Base-by-base conservation (phyloP, 1,140 invertebrate species). In the Eupristina koningsbergeri region DNA sequence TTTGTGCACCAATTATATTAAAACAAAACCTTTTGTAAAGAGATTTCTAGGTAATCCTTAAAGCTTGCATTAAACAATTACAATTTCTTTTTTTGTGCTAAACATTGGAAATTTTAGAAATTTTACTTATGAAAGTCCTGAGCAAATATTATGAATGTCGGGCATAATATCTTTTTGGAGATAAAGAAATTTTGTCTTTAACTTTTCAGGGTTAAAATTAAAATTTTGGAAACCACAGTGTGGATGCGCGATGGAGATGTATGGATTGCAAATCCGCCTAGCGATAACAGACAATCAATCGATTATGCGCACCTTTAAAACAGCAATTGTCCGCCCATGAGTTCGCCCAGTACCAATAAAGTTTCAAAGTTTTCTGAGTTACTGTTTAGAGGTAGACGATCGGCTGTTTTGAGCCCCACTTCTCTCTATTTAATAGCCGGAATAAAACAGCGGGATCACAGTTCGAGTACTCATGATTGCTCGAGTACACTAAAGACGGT, bases 301-400 rank as follows among this genome's bases (percentile, higher is more conserved):
- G 76, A 78, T 78, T 64, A 78, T 78, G 76, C n/a, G 11, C 34
- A 26, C 15, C 53, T 19, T 63, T 78, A 78, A 78, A 78, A 17
- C 53, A 17, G 58, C 76, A 78, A 78, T 78, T 78, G 76, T 64
- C 26, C 19, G 36, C 58, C 5, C 22, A 19, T 1, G n/a, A 26
- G 50, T 45, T 19, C 17, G 34, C 13, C 19, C 7, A 26, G 53
- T 22, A 0, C 50, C 73, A 47, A 75, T 75, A 75, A 75, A 75
- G 8, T 11, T 3, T n/a, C 41, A 11, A 11, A 45, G 41, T 7
- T 11, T 45, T 11, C 6, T 7, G 41, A 45, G 41, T 11, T 45
- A 5, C 6, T 45, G 41, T 45, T 15, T 17, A 2, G 15, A 17
- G 13, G 47, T 17, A 50, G 15, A 50, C 9, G 47, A 45, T 53